Conservation (phyloP, 2,888 invertebrate species). For the Drosophila lutescens region DNA sequence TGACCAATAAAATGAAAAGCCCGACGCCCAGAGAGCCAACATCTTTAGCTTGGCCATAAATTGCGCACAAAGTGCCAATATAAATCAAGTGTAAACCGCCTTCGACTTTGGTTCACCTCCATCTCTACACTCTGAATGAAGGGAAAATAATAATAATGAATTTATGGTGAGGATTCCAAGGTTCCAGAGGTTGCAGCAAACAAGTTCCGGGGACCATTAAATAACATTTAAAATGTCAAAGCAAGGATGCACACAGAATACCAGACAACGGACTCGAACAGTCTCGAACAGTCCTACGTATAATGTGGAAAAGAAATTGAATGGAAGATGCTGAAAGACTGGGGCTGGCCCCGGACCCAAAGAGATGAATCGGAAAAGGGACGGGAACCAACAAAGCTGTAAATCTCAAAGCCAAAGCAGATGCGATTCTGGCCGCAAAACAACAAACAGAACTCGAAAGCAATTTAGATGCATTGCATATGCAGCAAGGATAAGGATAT, state of each 20-base stretch:
- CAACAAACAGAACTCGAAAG: conserved; percentile 76
- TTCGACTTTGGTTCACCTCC: conserved; percentile 32
- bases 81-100: conserved; percentile 64
- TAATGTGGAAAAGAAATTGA: conserved; percentile 75
- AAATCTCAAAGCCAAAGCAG: conserved; percentile 57
- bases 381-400: conserved; percentile 39
- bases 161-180: conserved; percentile 33
- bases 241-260: conserved; percentile 23
- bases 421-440: conserved; percentile 65
- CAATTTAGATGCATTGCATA: conserved; percentile 65
- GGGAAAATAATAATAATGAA: conserved; percentile 69
- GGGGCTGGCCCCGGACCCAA: background rate
- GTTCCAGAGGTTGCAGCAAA: background rate
- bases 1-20: conserved; percentile 28
- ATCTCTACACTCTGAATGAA: background rate
- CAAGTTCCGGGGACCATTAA: conserved; percentile 62
- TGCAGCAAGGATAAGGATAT: conserved; percentile 33
- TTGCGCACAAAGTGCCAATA: conserved; percentile 66
- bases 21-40: background rate
- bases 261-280: background rate
- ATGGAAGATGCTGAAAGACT: conserved; percentile 50
- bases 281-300: conserved; percentile 11
- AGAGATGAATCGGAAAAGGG: conserved; percentile 23
- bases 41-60: conserved; percentile 50
- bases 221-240: conserved; percentile 75